Conservation (phyloP, 2,113 vertebrate genomes). For the Dolichallabes microphthalmus region DNA sequence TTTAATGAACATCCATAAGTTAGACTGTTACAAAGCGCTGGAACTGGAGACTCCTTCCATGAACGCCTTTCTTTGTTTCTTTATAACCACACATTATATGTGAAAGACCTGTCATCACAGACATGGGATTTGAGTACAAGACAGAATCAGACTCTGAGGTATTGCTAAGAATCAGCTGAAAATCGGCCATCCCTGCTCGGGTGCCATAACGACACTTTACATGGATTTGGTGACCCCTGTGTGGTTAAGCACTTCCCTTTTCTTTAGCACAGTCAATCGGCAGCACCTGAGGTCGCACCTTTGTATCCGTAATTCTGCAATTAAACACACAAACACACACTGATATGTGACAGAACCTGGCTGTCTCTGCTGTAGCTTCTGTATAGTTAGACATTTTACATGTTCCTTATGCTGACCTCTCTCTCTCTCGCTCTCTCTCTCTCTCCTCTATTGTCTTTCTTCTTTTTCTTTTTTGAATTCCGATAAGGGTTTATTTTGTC, state of each 20-base stretch:
- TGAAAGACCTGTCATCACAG: background rate
- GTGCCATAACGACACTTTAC: slow-evolving; percentile 57
- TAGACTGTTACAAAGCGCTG: background rate
- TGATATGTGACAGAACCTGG: slow-evolving; percentile 34
- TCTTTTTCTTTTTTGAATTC: background rate
- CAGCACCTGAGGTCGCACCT: slow-evolving; percentile 19
- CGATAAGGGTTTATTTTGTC: no score
- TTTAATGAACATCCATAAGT: no score
- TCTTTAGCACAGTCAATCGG: slow-evolving; percentile 8
- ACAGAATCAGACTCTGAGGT: background rate
- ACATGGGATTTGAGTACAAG: background rate
- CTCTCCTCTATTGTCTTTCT: slow-evolving; percentile 25
- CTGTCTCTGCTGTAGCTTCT: slow-evolving; percentile 11
- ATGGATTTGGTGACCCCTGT: slow-evolving; percentile 1
- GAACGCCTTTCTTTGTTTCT: background rate
- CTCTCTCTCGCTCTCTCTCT: background rate
- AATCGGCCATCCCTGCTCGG: background rate
- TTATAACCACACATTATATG: background rate
- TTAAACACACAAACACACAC: slow-evolving; percentile 33
- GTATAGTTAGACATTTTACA: background rate
- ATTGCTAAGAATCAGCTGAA: background rate
- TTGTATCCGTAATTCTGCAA: slow-evolving; percentile 31
- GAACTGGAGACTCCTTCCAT: background rate
- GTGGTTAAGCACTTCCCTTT: slow-evolving; percentile 23
- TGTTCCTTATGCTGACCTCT: slow-evolving; percentile 7